Percentiles rank a stretch among this genome's conserved stretches.
Conservation (phyloP, 2,888 invertebrate species). For the Chorisops tibialis region DNA sequence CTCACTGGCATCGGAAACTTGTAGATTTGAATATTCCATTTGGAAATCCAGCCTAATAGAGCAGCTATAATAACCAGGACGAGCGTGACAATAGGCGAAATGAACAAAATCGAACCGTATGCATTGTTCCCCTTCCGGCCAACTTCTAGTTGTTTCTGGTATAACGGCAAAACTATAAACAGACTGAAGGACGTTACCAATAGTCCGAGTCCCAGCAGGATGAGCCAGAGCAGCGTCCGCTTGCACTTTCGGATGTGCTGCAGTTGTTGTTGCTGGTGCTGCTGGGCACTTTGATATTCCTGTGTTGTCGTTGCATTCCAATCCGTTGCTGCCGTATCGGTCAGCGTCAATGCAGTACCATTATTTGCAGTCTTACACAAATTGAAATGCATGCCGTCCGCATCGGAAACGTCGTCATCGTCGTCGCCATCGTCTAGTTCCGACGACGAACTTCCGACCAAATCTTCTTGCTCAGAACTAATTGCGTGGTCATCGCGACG, state of each 20-base stretch:
- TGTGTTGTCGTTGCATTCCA: conserved; percentile 30
- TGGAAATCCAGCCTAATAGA: conserved; percentile 35
- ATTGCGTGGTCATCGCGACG: conserved; percentile 31
- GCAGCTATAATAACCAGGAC: conserved; percentile 35
- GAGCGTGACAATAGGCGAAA: conserved; percentile 37
- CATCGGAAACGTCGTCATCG: conserved; percentile 35
- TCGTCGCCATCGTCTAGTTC: conserved; percentile 36
- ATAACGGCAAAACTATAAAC: conserved; percentile 56
- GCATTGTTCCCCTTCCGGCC: conserved; percentile 36
- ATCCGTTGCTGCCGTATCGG: conserved; percentile 29
- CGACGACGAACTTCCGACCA: conserved; percentile 37
- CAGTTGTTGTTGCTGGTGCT: conserved; percentile 34
- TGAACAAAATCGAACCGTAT: conserved; percentile 38
- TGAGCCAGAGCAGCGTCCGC: conserved; percentile 32
- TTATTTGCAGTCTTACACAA: conserved; percentile 31
- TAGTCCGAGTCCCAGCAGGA: conserved; percentile 53
- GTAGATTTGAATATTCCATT: conserved; percentile 38
- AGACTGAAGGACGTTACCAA: conserved; percentile 54
- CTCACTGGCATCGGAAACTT: conserved; percentile 38
- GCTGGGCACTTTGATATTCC: conserved; percentile 35
- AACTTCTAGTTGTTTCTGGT: conserved; percentile 42
- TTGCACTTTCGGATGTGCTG: conserved; percentile 34
- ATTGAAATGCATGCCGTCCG: conserved; percentile 34
- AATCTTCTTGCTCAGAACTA: conserved; percentile 39
- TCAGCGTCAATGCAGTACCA: conserved; percentile 27